These are phyloP conservation scores for Struthio camelus DNA, from an alignment of 2,113 vertebrate species.

Conservation along the genomic window DNA sequence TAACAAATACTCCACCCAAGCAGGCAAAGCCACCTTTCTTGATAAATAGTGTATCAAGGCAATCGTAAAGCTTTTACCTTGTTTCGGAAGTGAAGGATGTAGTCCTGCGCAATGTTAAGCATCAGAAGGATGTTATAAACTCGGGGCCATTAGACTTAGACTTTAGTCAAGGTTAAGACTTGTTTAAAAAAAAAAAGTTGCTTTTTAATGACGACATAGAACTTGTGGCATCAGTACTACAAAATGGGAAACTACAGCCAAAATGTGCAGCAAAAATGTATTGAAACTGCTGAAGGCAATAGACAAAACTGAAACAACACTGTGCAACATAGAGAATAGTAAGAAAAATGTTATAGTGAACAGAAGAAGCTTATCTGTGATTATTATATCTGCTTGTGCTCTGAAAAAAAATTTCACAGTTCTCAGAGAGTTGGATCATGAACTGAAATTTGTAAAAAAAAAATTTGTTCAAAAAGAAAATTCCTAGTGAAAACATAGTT, in stretches of 20 bases:
- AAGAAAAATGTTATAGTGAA: neutral
- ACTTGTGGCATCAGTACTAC: neutral
- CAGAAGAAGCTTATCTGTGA: neutral
- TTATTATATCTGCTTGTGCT: neutral
- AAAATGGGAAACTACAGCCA: neutral
- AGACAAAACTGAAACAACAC: neutral
- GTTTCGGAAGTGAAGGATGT: neutral
- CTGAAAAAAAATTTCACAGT: neutral
- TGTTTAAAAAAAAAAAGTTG: neutral
- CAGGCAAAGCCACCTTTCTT: neutral
- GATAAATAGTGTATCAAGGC: neutral
- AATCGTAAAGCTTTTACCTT: neutral
- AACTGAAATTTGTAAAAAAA: neutral
- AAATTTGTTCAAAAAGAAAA: neutral
- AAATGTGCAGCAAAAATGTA: neutral
- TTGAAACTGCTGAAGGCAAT: neutral
- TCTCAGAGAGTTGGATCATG: neutral
- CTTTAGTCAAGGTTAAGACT: neutral
- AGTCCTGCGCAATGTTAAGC: neutral
- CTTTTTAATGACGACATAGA: neutral
- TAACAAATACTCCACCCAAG: neutral
- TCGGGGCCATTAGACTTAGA: neutral
- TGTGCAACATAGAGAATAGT: neutral
- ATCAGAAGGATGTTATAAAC: neutral
- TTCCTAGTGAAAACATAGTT: neutral